Conservation (phyloP, 1,140 invertebrate genomes). For the Drosophila saltans region DNA sequence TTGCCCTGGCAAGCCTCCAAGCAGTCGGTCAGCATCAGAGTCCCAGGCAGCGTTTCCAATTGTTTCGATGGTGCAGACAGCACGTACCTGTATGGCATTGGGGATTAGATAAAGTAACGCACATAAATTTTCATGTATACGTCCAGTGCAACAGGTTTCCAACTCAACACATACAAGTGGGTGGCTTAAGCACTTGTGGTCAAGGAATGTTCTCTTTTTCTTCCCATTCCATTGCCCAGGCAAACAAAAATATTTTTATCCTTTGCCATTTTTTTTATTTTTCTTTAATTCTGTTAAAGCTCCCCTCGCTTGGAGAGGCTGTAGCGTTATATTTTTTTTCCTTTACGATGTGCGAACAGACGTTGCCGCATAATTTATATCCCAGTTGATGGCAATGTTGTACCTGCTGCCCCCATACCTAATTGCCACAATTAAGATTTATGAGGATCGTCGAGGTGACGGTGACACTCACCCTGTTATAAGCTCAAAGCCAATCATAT, state of each 20-base stretch:
- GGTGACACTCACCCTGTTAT: slow-evolving; percentile 89
- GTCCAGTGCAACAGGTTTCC: slow-evolving; percentile 10
- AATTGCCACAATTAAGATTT: slow-evolving; percentile 57
- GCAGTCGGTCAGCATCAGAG: slow-evolving; percentile 96
- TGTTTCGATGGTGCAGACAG: slow-evolving; percentile 95
- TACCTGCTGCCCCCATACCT: slow-evolving; percentile 41
- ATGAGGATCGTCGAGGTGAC: slow-evolving; percentile 22
- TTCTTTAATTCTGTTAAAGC: neutral
- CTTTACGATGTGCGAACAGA: slow-evolving; percentile 70
- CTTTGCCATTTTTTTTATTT: no score
- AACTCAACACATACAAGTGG: slow-evolving; percentile 13
- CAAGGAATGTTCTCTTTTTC: slow-evolving; percentile 28
- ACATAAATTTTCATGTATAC: slow-evolving; percentile 58
- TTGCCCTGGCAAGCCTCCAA: slow-evolving; percentile 95
- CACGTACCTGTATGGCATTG: slow-evolving; percentile 82
- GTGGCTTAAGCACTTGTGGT: slow-evolving; percentile 21
- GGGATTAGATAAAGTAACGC: slow-evolving; percentile 68
- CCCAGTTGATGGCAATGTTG: slow-evolving; percentile 16
- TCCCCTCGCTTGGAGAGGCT: slow-evolving; percentile 84
- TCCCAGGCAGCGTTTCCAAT: slow-evolving; percentile 94
- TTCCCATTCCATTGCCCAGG: slow-evolving; percentile 3
- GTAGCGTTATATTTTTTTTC: neutral
- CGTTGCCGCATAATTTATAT: slow-evolving; percentile 36
- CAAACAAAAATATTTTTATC: no score
- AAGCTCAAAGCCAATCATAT: slow-evolving; percentile 95